Conservation (phyloP, 1,140 invertebrate genomes). For the Pseudomyrmex pallidus region DNA sequence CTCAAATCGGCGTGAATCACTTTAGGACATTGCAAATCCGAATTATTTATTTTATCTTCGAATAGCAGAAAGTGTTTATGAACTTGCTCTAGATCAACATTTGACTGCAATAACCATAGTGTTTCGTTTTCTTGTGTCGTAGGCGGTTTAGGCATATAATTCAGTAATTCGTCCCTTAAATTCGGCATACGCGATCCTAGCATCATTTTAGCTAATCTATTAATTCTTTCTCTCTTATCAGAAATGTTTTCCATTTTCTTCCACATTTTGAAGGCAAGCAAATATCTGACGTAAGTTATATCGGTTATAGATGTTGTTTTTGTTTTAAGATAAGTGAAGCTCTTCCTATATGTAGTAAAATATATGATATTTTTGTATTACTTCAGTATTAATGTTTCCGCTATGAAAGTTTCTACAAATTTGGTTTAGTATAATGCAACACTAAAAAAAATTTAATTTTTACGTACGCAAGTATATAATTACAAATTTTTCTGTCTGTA, state of each 20-base stretch:
- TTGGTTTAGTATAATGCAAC: neutral
- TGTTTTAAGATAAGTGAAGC: slow-evolving; percentile 68
- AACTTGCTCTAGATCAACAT: slow-evolving; percentile 68
- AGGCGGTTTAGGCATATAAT: slow-evolving; percentile 73
- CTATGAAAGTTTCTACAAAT: neutral
- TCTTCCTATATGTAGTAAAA: slow-evolving; percentile 75
- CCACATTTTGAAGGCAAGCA: slow-evolving; percentile 80
- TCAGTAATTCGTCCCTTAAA: slow-evolving; percentile 68
- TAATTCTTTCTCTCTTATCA: slow-evolving; percentile 73
- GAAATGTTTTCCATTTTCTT: slow-evolving; percentile 73
- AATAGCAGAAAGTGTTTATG: slow-evolving; percentile 75
- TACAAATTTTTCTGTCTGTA: slow-evolving; percentile 74
- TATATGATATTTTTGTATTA: slow-evolving; percentile 17
- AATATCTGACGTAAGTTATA: slow-evolving; percentile 77
- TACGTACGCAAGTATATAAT: slow-evolving; percentile 77
- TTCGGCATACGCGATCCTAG: slow-evolving; percentile 75
- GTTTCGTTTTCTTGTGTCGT: slow-evolving; percentile 71
- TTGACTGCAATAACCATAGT: slow-evolving; percentile 74
- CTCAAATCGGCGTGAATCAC: neutral
- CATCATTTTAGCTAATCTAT: slow-evolving; percentile 74
- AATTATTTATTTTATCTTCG: slow-evolving; percentile 68
- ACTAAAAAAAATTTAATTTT: neutral
- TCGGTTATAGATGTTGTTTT: slow-evolving; percentile 67
- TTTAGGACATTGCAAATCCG: slow-evolving; percentile 36
- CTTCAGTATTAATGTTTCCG: neutral